Conservation (phyloP, 2,113 vertebrate species). For the Poeciliopsis retropinna region DNA sequence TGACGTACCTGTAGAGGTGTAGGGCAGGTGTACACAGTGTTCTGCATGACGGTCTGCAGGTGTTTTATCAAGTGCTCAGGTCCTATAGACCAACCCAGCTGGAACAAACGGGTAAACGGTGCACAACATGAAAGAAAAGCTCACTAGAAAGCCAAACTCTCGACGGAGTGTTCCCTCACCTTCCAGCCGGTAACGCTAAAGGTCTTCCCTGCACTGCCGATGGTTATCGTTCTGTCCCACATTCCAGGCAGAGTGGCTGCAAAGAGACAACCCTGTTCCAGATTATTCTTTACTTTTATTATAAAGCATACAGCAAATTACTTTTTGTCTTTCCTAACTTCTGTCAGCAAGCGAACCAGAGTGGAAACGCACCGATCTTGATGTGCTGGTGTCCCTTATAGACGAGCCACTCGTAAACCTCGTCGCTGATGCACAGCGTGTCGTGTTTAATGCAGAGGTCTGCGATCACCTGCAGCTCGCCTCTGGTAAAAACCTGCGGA, state of each 20-base stretch:
- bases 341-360: background rate
- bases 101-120: conserved; percentile 24
- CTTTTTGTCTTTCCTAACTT: background rate
- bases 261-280: background rate
- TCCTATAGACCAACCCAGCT: conserved; percentile 97
- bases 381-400: conserved; percentile 90
- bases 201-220: conserved; percentile 95
- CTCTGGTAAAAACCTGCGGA: conserved; percentile 86
- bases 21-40: conserved; percentile 88
- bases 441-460: conserved; percentile 94
- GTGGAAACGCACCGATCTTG: conserved; percentile 87
- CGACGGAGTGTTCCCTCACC: conserved; percentile 70
- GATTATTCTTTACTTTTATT: background rate
- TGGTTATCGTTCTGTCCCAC: conserved; percentile 96
- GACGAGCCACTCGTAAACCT: conserved; percentile 96
- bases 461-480: conserved; percentile 90
- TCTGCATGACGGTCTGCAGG: conserved; percentile 95
- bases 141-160: background rate
- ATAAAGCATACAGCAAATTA: no score
- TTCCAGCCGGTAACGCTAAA: conserved; percentile 98
- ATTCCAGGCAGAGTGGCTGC: conserved; percentile 93
- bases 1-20: conserved; percentile 89
- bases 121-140: background rate
- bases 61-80: conserved; percentile 90
- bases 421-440: conserved; percentile 94